A percentile compares a stretch with the other conserved stretches of the same genome.
Evolutionary conservation across 2,797 vertebrate species (phyloP).

Genomic region (Sebastolobus alascanus): DNA sequence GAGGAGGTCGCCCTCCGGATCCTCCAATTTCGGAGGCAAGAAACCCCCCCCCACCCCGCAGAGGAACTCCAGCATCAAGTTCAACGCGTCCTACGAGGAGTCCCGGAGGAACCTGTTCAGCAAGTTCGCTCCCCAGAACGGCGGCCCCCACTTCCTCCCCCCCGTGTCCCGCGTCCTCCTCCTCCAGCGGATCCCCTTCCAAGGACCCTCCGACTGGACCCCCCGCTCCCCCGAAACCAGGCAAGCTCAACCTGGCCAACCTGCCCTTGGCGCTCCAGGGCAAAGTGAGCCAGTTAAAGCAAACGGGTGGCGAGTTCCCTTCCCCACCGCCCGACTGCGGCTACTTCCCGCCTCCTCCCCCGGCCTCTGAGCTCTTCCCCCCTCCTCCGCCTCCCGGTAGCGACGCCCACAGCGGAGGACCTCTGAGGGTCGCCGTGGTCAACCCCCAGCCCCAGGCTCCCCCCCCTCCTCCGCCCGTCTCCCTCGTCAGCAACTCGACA

Average conservation of each 20-base stretch:
- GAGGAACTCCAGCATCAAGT: constrained; percentile 92
- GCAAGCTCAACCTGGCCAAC: constrained; percentile 91
- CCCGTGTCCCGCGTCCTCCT: constrained; percentile 71
- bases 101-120: constrained; percentile 91
- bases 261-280: constrained; percentile 89
- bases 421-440: constrained; percentile 91
- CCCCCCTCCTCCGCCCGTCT: constrained; percentile 80
- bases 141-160: not conserved
- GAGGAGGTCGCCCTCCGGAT: constrained; percentile 85
- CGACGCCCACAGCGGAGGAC: constrained; percentile 81
- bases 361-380: constrained; percentile 91
- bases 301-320: constrained; percentile 88
- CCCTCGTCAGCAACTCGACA: constrained; percentile 81
- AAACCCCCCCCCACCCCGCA: constrained; percentile 93
- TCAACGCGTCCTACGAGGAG: constrained; percentile 87
- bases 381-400: constrained; percentile 89
- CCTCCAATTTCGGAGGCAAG: constrained; percentile 86
- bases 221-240: constrained; percentile 93
- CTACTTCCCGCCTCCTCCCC: constrained; percentile 91
- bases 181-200: constrained; percentile 85
- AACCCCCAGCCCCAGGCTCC: constrained; percentile 93
- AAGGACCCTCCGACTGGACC: constrained; percentile 86
- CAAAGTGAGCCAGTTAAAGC: constrained; percentile 84
- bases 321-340: constrained; percentile 89
- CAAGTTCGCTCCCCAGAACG: constrained; percentile 88